Percentiles rank a stretch among this genome's conserved stretches.
phyloP scores from a whole-genome alignment of 2,113 vertebrate genomes.

The Solea solea region DNA sequence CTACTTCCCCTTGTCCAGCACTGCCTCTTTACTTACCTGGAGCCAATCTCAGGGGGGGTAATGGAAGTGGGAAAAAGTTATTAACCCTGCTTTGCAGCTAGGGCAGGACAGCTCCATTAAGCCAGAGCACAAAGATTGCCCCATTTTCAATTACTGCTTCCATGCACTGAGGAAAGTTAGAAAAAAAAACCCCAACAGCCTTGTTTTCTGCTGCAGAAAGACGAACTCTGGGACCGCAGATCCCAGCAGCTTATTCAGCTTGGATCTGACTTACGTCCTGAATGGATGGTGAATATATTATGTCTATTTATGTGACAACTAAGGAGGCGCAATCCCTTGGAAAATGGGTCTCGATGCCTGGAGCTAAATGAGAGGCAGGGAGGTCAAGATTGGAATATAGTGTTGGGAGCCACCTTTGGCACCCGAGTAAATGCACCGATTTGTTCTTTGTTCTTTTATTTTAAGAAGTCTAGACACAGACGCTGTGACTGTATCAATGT shows the following conservation, averaged over 20 bases:
- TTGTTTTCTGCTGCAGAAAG: constrained; percentile 46
- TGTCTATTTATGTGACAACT: constrained; percentile 63
- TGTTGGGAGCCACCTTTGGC: not conserved
- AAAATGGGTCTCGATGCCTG: constrained; percentile 40
- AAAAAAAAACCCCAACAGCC: constrained; percentile 31
- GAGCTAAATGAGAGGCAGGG: constrained; percentile 33
- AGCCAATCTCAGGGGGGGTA: constrained; percentile 79
- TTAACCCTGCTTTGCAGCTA: constrained; percentile 79
- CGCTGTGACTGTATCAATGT: too few relatives aligned
- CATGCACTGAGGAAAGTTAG: constrained; percentile 45
- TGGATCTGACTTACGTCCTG: constrained; percentile 41
- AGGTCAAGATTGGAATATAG: not conserved
- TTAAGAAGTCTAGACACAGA: too few relatives aligned
- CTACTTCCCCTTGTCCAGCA: constrained; percentile 62
- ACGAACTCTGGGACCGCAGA: constrained; percentile 28
- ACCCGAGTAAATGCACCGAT: too few relatives aligned
- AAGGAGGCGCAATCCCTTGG: constrained; percentile 17
- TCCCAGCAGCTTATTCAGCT: constrained; percentile 33
- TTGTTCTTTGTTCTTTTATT: too few relatives aligned
- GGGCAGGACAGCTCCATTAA: constrained; percentile 81
- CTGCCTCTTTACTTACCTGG: constrained; percentile 76
- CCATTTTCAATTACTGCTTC: constrained; percentile 79
- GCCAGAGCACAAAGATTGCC: constrained; percentile 73
- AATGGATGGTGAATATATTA: constrained; percentile 62
- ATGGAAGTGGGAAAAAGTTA: constrained; percentile 82